Conservation (phyloP, 2,797 vertebrate species). For the Darevskia nairensis region DNA sequence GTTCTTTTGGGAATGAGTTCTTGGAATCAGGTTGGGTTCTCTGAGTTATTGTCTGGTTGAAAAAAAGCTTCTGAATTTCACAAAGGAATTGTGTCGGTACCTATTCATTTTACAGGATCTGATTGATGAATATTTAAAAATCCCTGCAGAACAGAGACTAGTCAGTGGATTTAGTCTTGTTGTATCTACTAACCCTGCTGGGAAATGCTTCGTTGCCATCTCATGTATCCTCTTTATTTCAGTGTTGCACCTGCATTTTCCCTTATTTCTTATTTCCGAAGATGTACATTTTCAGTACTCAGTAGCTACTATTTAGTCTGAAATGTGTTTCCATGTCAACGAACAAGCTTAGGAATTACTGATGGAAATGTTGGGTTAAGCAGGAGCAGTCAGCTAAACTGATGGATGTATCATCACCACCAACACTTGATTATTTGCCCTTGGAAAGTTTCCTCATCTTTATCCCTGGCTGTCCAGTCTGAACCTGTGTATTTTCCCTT, state of each 20-base stretch:
- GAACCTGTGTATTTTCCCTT: neutral
- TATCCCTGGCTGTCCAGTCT: neutral
- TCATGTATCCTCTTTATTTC: neutral
- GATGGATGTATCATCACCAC: neutral
- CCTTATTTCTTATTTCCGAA: neutral
- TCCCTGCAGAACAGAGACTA: neutral
- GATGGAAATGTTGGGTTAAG: neutral
- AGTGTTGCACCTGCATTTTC: neutral
- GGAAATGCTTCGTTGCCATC: neutral
- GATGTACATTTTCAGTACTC: neutral
- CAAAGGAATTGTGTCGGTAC: neutral
- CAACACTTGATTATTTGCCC: neutral
- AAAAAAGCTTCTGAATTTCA: constrained; percentile 26
- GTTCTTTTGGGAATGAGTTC: neutral
- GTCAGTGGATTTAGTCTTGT: neutral
- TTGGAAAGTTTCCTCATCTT: neutral
- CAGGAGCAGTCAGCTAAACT: neutral
- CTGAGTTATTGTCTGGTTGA: constrained; percentile 19
- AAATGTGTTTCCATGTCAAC: neutral
- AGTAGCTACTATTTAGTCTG: neutral
- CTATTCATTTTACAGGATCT: constrained; percentile 42
- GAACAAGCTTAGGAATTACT: neutral
- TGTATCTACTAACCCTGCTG: neutral
- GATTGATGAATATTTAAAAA: constrained; percentile 16
- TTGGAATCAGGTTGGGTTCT: constrained; percentile 8